Percentiles rank a stretch among this genome's conserved stretches.
phyloP scores from a whole-genome alignment of 2,797 vertebrate species.

The Steatocranus sp. region DNA sequence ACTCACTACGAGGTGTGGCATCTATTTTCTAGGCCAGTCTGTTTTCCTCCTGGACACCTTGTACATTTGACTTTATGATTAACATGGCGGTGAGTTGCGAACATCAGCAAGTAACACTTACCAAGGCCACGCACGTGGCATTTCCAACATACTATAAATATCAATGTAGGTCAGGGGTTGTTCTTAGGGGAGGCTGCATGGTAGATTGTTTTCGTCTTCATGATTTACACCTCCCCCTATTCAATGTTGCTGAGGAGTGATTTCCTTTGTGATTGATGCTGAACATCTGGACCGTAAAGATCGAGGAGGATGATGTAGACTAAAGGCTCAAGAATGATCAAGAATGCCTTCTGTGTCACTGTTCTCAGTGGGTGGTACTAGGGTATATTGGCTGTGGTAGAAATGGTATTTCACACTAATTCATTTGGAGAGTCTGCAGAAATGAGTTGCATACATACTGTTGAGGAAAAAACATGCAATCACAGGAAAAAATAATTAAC shows the following conservation, averaged over 20 bases:
- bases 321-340: neutral
- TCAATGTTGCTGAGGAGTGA: conserved; percentile 20
- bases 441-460: neutral
- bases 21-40: conserved; percentile 35
- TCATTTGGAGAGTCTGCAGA: neutral
- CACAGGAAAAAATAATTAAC: neutral
- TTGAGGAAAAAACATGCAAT: neutral
- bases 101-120: conserved; percentile 8
- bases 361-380: neutral
- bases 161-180: conserved; percentile 64
- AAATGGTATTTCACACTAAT: neutral
- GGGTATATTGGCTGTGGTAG: neutral
- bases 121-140: conserved; percentile 6
- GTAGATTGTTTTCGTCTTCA: conserved; percentile 40
- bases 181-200: conserved; percentile 18
- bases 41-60: conserved; percentile 28
- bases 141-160: conserved; percentile 63
- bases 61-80: conserved; percentile 19
- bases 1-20: no score
- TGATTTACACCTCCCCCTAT: conserved; percentile 26
- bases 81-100: conserved; percentile 1
- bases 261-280: conserved; percentile 13
- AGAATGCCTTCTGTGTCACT: neutral
- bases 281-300: conserved; percentile 42
- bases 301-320: neutral